A percentile compares a stretch with the other conserved stretches of the same genome.
These are phyloP conservation scores for Ophraella communa DNA, from an alignment of 2,888 invertebrate genomes.

Conservation along the genomic window DNA sequence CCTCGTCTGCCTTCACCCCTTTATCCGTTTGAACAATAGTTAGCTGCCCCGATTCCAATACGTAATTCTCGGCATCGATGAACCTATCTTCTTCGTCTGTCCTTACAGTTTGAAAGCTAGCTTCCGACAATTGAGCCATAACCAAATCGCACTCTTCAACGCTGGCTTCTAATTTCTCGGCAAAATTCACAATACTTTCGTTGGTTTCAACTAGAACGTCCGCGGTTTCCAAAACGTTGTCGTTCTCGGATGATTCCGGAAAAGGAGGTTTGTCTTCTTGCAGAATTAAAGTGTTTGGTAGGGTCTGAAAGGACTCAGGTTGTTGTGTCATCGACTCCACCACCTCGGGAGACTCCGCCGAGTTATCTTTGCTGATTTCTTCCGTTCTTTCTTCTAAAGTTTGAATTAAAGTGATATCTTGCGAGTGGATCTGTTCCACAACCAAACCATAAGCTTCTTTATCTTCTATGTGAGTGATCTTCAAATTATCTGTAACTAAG, in stretches of 20 bases:
- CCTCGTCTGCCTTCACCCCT: neutral
- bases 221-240: conserved; percentile 32
- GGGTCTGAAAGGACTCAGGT: conserved; percentile 45
- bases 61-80: conserved; percentile 81
- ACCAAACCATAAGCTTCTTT: conserved; percentile 27
- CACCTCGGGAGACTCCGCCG: conserved; percentile 12
- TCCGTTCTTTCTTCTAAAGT: conserved; percentile 11
- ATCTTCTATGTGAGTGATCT: conserved; percentile 23
- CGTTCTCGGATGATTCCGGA: conserved; percentile 55
- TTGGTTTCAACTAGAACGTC: neutral
- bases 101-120: conserved; percentile 29
- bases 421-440: conserved; percentile 27
- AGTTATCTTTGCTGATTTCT: conserved; percentile 13
- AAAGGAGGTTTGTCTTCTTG: conserved; percentile 50
- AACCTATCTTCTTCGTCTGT: conserved; percentile 68
- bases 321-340: conserved; percentile 1
- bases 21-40: conserved; percentile 49
- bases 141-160: conserved; percentile 60
- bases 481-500: conserved; percentile 21
- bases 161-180: conserved; percentile 57
- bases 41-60: conserved; percentile 70
- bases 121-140: conserved; percentile 31
- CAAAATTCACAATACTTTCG: conserved; percentile 46
- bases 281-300: conserved; percentile 58
- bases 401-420: conserved; percentile 19